Conservation (phyloP, 1,140 invertebrate genomes). For the Antheraea pernyi region DNA sequence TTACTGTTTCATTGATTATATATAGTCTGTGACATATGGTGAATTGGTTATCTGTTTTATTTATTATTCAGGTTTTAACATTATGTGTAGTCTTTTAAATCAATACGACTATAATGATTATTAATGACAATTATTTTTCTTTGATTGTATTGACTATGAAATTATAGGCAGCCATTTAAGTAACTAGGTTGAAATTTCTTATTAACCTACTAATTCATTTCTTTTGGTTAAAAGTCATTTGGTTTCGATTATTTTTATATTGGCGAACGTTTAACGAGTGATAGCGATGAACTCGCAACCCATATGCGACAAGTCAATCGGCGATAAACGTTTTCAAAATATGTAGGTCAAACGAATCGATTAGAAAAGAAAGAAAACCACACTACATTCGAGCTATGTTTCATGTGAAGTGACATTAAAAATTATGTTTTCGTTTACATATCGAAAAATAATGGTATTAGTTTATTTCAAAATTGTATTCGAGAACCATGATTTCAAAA, state of each 20-base stretch:
- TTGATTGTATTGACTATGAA: too few species aligned
- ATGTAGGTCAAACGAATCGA: conserved; percentile 21
- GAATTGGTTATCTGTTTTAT: too few species aligned
- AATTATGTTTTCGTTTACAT: conserved; percentile 2
- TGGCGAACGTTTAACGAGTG: neutral
- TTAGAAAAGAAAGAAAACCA: conserved; percentile 15
- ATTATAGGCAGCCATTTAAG: too few species aligned
- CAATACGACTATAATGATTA: too few species aligned
- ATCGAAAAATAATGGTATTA: neutral
- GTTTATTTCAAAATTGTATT: neutral
- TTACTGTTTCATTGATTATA: too few species aligned
- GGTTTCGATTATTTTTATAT: neutral
- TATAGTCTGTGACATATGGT: too few species aligned
- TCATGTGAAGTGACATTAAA: neutral
- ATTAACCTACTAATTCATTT: too few species aligned
- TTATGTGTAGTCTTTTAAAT: too few species aligned
- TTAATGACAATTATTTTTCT: too few species aligned
- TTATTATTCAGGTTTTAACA: too few species aligned
- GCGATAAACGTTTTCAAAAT: conserved; percentile 8
- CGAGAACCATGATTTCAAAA: neutral
- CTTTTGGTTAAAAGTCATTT: too few species aligned
- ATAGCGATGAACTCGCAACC: neutral
- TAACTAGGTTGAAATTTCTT: too few species aligned
- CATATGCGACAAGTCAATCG: conserved; percentile 14
- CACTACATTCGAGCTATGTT: neutral